phyloP scores from a whole-genome alignment of 1,140 invertebrate species.

The Meloidogyne chitwoodi region DNA sequence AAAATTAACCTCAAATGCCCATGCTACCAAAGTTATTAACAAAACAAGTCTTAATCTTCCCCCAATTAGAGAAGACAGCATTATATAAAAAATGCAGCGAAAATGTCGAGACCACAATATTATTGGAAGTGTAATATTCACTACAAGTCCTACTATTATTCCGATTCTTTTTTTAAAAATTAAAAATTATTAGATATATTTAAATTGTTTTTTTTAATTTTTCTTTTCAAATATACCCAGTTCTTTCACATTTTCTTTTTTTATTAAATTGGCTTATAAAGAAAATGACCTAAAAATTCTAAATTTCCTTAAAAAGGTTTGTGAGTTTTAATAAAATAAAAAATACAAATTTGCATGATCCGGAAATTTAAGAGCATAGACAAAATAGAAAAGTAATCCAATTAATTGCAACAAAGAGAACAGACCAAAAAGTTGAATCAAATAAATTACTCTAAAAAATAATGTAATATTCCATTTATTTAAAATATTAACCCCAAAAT shows the following conservation, averaged over 20 bases:
- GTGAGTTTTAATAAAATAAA: too few species aligned
- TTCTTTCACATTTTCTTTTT: too few species aligned
- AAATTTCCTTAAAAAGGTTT: too few species aligned
- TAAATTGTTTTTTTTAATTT: too few species aligned
- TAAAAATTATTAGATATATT: not conserved
- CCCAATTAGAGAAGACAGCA: constrained; percentile 10
- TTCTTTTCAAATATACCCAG: too few species aligned
- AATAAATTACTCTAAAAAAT: constrained; percentile 18
- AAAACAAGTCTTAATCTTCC: not conserved
- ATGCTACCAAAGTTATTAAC: not conserved
- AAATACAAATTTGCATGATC: constrained; percentile 10
- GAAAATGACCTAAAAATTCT: too few species aligned
- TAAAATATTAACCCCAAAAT: too few species aligned
- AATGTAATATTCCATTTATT: too few species aligned
- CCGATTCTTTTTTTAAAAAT: not conserved
- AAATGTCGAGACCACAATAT: not conserved
- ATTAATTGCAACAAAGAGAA: constrained; percentile 25
- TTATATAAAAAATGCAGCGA: constrained; percentile 24
- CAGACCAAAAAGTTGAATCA: not conserved
- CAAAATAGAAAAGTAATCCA: constrained; percentile 31
- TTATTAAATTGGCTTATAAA: too few species aligned
- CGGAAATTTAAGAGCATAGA: constrained; percentile 32
- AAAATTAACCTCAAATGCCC: not conserved
- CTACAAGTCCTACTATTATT: not conserved
- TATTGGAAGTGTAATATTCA: not conserved